phyloP scores from a whole-genome alignment of 2,113 vertebrate genomes.

The Aphyosemion australe region DNA sequence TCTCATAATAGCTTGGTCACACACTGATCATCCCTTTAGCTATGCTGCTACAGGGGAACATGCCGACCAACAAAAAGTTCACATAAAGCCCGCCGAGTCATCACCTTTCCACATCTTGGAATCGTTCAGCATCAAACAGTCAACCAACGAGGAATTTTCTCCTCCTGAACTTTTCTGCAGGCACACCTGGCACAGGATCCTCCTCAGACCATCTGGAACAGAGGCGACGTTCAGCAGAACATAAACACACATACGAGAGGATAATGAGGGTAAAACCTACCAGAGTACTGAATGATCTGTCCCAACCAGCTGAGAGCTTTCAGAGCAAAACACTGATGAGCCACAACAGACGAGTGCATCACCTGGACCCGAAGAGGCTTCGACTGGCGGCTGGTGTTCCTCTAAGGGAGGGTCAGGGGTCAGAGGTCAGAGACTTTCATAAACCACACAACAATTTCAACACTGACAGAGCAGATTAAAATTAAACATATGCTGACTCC shows the following conservation, averaged over 20 bases:
- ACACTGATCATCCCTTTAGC: no score
- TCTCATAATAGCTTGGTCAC: no score
- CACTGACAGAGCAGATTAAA: background rate
- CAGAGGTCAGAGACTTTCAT: background rate
- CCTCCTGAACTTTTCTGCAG: slow-evolving; percentile 88
- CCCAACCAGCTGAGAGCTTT: slow-evolving; percentile 92
- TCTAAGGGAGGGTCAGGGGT: slow-evolving; percentile 71
- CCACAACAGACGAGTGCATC: slow-evolving; percentile 97
- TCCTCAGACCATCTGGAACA: slow-evolving; percentile 87
- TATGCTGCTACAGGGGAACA: no score
- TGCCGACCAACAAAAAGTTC: no score
- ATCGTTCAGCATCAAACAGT: slow-evolving; percentile 94
- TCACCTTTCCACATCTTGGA: slow-evolving; percentile 96
- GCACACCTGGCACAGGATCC: slow-evolving; percentile 93
- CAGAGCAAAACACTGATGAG: slow-evolving; percentile 96
- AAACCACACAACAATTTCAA: background rate
- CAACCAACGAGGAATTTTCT: slow-evolving; percentile 91
- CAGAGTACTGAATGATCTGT: slow-evolving; percentile 92
- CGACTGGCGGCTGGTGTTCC: slow-evolving; percentile 95
- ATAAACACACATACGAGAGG: background rate
- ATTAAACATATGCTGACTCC: background rate
- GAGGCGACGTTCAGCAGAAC: background rate
- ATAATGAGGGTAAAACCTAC: slow-evolving; percentile 66
- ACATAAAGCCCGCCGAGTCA: no score
- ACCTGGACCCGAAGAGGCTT: slow-evolving; percentile 96